Conservation (phyloP, 2,888 invertebrate species). For the Drosophila rellima region DNA sequence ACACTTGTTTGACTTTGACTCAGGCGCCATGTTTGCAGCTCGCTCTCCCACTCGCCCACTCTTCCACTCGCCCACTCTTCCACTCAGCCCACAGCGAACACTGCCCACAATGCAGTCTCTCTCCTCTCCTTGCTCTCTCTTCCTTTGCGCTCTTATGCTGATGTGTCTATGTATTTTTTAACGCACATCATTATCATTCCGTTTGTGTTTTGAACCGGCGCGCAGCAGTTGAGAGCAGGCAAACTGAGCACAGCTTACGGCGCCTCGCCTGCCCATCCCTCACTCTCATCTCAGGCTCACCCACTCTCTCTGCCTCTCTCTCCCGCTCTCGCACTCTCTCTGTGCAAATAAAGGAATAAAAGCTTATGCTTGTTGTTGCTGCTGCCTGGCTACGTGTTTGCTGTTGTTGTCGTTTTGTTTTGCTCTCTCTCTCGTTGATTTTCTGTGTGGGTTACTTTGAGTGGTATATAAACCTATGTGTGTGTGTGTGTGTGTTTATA, state of each 20-base stretch:
- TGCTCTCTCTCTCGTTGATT: slow-evolving; percentile 30
- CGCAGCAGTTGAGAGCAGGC: slow-evolving; percentile 61
- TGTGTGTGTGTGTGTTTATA: slow-evolving; percentile 22
- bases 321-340: slow-evolving; percentile 6
- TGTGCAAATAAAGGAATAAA: slow-evolving; percentile 43
- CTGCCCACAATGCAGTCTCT: not conserved
- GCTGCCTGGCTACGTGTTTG: slow-evolving; percentile 29
- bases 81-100: not conserved
- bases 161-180: slow-evolving; percentile 66
- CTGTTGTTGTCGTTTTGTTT: slow-evolving; percentile 21
- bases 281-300: not conserved
- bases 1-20: slow-evolving; percentile 78
- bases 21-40: slow-evolving; percentile 58
- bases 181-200: slow-evolving; percentile 84
- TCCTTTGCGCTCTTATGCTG: slow-evolving; percentile 23
- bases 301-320: slow-evolving; percentile 4
- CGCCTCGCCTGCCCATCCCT: not conserved
- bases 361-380: slow-evolving; percentile 59
- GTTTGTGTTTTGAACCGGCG: slow-evolving; percentile 82
- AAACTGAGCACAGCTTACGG: slow-evolving; percentile 27
- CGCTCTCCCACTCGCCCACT: slow-evolving; percentile 17
- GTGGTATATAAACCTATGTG: slow-evolving; percentile 40
- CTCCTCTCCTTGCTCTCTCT: slow-evolving; percentile 2
- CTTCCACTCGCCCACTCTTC: not conserved
- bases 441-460: slow-evolving; percentile 39